A percentile compares a stretch with the other conserved stretches of the same genome.
These are phyloP conservation scores for Drosophila dives DNA, from an alignment of 2,888 invertebrate genomes.

Conservation along the genomic window DNA sequence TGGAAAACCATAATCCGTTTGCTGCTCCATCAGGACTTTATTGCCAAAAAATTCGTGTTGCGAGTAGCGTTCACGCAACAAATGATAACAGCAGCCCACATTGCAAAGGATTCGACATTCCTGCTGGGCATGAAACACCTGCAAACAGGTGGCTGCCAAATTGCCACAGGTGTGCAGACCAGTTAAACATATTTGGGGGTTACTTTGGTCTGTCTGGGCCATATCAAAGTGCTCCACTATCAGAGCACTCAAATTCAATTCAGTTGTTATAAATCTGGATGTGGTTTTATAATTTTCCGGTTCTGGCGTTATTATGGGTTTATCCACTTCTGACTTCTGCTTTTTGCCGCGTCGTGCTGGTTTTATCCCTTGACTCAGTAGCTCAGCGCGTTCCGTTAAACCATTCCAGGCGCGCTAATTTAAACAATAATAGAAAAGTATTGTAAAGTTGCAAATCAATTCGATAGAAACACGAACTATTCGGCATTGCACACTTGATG, in stretches of 20 bases:
- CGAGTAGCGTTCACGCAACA: conserved; percentile 88
- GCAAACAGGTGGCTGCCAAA: conserved; percentile 90
- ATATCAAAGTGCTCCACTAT: conserved; percentile 86
- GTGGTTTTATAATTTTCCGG: conserved; percentile 87
- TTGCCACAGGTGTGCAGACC: conserved; percentile 97
- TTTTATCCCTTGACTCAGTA: conserved; percentile 84
- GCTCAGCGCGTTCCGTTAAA: conserved; percentile 86
- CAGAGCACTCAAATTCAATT: conserved; percentile 86
- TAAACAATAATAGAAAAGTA: conserved; percentile 26
- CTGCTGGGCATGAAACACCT: conserved; percentile 87
- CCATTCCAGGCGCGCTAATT: conserved; percentile 87
- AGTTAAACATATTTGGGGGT: conserved; percentile 86
- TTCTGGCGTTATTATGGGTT: not conserved
- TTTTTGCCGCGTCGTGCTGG: conserved; percentile 78
- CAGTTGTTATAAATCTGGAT: conserved; percentile 87
- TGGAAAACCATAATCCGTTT: conserved; percentile 87
- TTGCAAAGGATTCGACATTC: conserved; percentile 89
- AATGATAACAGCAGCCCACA: conserved; percentile 96
- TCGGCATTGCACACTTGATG: not conserved
- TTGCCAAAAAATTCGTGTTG: conserved; percentile 81
- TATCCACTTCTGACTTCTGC: conserved; percentile 31
- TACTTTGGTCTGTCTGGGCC: conserved; percentile 50
- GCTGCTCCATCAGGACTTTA: conserved; percentile 70
- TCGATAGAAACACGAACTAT: not conserved
- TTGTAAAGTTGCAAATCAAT: conserved; percentile 1